Evolutionary conservation across 2,888 invertebrate genomes (phyloP).

Genomic region (Parnassius mnemosyne): DNA sequence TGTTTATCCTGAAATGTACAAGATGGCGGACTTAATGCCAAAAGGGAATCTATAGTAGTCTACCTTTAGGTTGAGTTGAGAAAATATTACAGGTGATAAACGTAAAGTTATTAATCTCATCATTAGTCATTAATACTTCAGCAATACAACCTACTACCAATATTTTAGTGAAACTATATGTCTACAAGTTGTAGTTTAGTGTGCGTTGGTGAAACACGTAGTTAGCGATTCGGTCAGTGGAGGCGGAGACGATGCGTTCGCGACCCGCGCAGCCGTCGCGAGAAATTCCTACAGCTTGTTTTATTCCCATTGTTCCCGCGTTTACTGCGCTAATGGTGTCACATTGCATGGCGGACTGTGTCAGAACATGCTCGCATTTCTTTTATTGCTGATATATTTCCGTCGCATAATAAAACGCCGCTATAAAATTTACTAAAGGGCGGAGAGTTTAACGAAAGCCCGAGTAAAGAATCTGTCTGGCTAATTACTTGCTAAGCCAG

Average conservation of each 20-base stretch:
- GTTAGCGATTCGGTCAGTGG: constrained; percentile 31
- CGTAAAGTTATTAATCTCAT: no score
- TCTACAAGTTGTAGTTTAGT: no score
- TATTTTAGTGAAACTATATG: background rate
- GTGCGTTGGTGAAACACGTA: background rate
- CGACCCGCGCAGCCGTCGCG: constrained; percentile 44
- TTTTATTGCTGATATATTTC: constrained; percentile 57
- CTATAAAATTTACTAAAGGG: constrained; percentile 27
- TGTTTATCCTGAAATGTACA: no score
- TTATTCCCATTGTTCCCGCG: constrained; percentile 62
- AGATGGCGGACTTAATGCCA: no score
- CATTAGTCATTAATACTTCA: no score
- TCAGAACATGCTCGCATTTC: constrained; percentile 49
- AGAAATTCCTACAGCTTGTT: constrained; percentile 60
- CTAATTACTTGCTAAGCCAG: constrained; percentile 29
- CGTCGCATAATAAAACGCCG: constrained; percentile 40
- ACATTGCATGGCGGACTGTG: constrained; percentile 68
- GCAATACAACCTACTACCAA: no score
- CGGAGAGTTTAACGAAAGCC: background rate
- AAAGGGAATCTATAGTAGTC: no score
- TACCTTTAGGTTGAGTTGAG: no score
- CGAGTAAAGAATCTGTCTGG: background rate
- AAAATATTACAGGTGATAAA: no score
- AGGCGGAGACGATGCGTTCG: constrained; percentile 43
- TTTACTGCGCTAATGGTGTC: constrained; percentile 70